phyloP scores from a whole-genome alignment of 2,797 vertebrate genomes.

The Anas bahamensis region DNA sequence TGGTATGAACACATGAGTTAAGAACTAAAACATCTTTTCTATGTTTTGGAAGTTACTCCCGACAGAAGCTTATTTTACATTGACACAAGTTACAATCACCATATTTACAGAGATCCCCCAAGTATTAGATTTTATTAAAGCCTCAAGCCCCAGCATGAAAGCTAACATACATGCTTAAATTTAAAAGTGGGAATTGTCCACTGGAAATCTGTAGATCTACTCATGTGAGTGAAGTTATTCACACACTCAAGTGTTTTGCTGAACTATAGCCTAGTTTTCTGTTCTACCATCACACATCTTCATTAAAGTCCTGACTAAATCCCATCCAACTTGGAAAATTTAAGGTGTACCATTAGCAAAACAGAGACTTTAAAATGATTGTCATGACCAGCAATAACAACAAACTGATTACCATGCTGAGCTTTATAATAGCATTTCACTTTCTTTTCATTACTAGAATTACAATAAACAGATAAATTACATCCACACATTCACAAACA shows the following conservation, averaged over 20 bases:
- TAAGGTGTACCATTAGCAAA: conserved; percentile 19
- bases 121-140: neutral
- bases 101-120: neutral
- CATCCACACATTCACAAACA: conserved; percentile 58
- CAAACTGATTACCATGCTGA: conserved; percentile 74
- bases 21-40: conserved; percentile 30
- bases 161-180: neutral
- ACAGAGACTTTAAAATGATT: conserved; percentile 38
- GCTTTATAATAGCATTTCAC: conserved; percentile 68
- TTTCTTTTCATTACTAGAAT: conserved; percentile 70
- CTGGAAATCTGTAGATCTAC: neutral
- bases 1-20: conserved; percentile 53
- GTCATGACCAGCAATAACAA: conserved; percentile 63
- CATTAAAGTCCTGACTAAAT: conserved; percentile 4
- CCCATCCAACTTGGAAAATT: conserved; percentile 5
- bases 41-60: conserved; percentile 52
- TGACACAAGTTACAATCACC: neutral
- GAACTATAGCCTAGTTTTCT: neutral
- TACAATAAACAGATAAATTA: conserved; percentile 77
- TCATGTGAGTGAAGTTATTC: neutral
- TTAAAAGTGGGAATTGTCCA: neutral
- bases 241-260: neutral
- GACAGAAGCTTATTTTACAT: neutral
- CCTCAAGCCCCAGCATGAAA: neutral
- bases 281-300: neutral